Conservation (phyloP, 2,113 vertebrate species). For the Neogobius melanostomus region DNA sequence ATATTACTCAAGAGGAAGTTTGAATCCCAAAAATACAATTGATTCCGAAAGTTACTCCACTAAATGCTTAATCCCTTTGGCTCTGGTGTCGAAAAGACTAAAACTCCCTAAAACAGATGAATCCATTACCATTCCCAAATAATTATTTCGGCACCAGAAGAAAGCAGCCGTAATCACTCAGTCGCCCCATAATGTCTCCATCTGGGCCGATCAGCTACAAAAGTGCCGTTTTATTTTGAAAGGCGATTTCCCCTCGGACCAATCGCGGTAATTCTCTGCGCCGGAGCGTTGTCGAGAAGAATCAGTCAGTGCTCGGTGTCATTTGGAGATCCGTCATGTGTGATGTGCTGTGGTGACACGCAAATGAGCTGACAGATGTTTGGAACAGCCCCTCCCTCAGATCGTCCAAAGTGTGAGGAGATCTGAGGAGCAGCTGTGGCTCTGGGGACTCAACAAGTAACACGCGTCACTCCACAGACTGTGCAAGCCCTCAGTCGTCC, state of each 20-base stretch:
- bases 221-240: slow-evolving; percentile 56
- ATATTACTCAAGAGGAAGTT: background rate
- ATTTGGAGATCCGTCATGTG: slow-evolving; percentile 50
- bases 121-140: slow-evolving; percentile 6
- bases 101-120: slow-evolving; percentile 30
- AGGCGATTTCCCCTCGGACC: slow-evolving; percentile 59
- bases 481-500: background rate
- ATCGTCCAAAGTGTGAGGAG: slow-evolving; percentile 32
- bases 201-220: slow-evolving; percentile 52
- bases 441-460: slow-evolving; percentile 16
- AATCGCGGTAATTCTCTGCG: slow-evolving; percentile 50
- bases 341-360: slow-evolving; percentile 50
- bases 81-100: slow-evolving; percentile 6
- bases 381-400: slow-evolving; percentile 31
- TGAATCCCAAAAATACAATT: background rate
- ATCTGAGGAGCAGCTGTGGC: slow-evolving; percentile 36
- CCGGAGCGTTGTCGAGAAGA: slow-evolving; percentile 31
- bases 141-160: slow-evolving; percentile 21
- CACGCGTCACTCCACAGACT: background rate
- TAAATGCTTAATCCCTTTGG: slow-evolving; percentile 20
- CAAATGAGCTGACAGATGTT: slow-evolving; percentile 64
- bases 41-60: background rate
- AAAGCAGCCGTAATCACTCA: slow-evolving; percentile 30
- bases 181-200: slow-evolving; percentile 53
- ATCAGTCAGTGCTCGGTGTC: slow-evolving; percentile 51